Evolutionary conservation across 2,888 invertebrate genomes (phyloP).

Genomic region (Alitta virens): DNA sequence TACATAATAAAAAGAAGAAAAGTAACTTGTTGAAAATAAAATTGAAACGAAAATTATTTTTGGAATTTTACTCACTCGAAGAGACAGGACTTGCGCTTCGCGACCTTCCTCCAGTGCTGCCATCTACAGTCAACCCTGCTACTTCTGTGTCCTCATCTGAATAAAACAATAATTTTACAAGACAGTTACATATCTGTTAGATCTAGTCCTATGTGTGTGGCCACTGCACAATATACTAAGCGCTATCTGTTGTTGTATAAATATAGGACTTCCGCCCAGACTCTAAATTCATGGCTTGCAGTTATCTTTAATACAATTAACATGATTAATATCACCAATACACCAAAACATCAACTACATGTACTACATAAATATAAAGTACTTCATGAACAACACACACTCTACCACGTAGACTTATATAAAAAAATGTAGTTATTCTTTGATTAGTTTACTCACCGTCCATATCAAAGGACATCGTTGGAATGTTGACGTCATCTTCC

Average conservation of each 20-base stretch:
- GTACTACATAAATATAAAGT: background rate
- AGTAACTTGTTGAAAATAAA: no score
- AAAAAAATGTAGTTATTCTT: no score
- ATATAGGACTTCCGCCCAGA: no score
- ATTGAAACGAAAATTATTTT: no score
- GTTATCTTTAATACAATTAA: background rate
- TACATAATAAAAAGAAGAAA: no score
- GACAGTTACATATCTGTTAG: no score
- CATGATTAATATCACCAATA: background rate
- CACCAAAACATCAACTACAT: background rate
- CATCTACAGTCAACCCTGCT: slow-evolving; percentile 5
- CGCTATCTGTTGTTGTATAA: no score
- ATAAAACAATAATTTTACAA: background rate
- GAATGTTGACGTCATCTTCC: slow-evolving; percentile 51
- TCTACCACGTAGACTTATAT: no score
- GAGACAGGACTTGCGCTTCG: slow-evolving; percentile 9
- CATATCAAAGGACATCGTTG: slow-evolving; percentile 47
- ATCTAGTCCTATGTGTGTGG: no score
- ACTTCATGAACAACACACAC: no score
- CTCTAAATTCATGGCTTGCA: no score
- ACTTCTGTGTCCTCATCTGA: slow-evolving; percentile 27
- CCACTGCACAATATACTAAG: no score
- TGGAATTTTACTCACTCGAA: slow-evolving; percentile 12
- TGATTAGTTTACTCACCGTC: slow-evolving; percentile 33
- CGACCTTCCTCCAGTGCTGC: background rate